Evolutionary conservation across 92 coral and sea anemone species (phyloP).

Genomic region (Chrysogorgia sp.): DNA sequence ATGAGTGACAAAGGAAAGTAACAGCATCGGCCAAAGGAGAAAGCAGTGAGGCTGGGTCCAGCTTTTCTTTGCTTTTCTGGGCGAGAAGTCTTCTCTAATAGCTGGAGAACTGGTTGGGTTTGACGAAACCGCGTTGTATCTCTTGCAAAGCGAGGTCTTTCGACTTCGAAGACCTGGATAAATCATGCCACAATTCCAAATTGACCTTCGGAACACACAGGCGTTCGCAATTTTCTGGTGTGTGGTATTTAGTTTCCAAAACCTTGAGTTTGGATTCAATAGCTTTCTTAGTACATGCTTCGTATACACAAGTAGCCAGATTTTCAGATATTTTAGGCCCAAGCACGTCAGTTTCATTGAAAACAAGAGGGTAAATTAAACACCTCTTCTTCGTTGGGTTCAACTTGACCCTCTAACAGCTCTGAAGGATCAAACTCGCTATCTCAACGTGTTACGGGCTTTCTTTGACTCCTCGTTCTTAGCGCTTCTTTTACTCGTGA

Average conservation of each 20-base stretch:
- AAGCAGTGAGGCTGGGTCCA: too few relatives aligned
- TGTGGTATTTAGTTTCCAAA: constrained; percentile 49
- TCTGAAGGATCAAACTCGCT: background rate
- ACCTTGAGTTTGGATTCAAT: constrained; percentile 37
- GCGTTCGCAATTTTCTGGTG: constrained; percentile 54
- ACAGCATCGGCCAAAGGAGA: too few relatives aligned
- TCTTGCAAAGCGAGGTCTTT: constrained; percentile 61
- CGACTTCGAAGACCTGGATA: constrained; percentile 45
- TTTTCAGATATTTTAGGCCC: constrained; percentile 47
- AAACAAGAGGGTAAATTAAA: constrained; percentile 40
- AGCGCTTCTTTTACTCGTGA: background rate
- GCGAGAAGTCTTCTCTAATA: too few relatives aligned
- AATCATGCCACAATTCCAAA: constrained; percentile 47
- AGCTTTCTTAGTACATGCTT: constrained; percentile 39
- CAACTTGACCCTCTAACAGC: too few relatives aligned
- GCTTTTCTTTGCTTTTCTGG: too few relatives aligned
- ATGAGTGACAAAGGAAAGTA: too few relatives aligned
- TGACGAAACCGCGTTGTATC: constrained; percentile 46
- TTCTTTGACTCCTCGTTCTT: background rate
- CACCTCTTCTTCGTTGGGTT: too few relatives aligned
- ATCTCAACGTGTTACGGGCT: background rate
- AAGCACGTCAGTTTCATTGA: constrained; percentile 45
- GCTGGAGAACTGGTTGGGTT: too few relatives aligned
- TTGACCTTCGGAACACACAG: constrained; percentile 54
- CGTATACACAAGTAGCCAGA: constrained; percentile 44